Evolutionary conservation across 2,797 vertebrate species (phyloP).

Genomic region (Cyclura pinguis): DNA sequence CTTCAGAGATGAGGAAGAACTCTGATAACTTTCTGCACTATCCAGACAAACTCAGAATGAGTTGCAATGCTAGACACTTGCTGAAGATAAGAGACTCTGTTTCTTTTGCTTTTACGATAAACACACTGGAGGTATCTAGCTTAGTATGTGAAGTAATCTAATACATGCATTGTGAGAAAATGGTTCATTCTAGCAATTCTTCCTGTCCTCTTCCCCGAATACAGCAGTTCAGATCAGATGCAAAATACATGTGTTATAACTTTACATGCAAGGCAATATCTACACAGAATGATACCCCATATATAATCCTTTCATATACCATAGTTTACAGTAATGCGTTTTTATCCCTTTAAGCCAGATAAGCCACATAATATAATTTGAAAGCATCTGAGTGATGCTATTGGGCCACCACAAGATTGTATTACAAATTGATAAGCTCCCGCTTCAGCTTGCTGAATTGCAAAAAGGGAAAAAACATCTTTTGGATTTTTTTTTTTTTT

Average conservation of each 20-base stretch:
- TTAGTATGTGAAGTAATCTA: neutral
- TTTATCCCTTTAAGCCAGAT: slow-evolving; percentile 52
- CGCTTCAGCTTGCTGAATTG: slow-evolving; percentile 44
- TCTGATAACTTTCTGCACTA: neutral
- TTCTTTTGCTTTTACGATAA: neutral
- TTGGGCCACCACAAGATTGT: slow-evolving; percentile 61
- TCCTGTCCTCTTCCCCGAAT: neutral
- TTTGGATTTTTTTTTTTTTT: slow-evolving; percentile 20
- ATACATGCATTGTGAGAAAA: neutral
- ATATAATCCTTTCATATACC: slow-evolving; percentile 51
- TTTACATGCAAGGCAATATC: slow-evolving; percentile 47
- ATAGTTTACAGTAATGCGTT: slow-evolving; percentile 50
- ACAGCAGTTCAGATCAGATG: slow-evolving; percentile 40
- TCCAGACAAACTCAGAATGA: too few relatives aligned
- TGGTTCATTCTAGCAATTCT: slow-evolving; percentile 17
- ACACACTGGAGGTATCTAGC: neutral
- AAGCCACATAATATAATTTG: slow-evolving; percentile 67
- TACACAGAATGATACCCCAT: slow-evolving; percentile 28
- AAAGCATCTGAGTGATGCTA: slow-evolving; percentile 65
- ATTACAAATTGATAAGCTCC: slow-evolving; percentile 58
- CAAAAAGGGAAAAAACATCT: neutral
- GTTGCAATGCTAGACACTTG: neutral
- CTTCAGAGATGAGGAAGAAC: neutral
- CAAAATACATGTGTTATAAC: slow-evolving; percentile 57
- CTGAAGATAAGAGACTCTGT: too few relatives aligned